Evolutionary conservation across 2,888 invertebrate genomes (phyloP), one percentile per base, ranked within the genome.

Genomic region (Lampropteryx suffumata): DNA sequence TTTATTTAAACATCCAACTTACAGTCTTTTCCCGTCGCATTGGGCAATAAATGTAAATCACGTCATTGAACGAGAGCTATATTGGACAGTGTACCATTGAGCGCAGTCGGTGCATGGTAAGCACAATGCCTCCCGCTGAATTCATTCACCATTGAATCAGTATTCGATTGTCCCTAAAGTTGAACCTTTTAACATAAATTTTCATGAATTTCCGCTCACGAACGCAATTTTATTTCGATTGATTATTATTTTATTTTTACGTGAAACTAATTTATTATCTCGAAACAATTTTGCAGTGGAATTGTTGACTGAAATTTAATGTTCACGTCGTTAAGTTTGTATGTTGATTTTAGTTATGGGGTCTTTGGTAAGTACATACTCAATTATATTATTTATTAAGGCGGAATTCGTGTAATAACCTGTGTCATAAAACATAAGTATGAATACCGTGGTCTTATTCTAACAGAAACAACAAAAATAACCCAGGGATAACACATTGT

Each of bases 21-120:
- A 75, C 73, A 72, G 69, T 69, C 73, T 73, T 76, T 76, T 66
- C 52, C 64, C 63, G 64, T 52, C 37, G 69, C 59, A 69, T 54
- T 37, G 69, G 59, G 69, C 74, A 71, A 80, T 83, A 80, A 84
- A 82, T 82, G 82, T 84, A 82, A 84, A 84, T 84, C 80, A 82
- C 78, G 76, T 73, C 72, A 80, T 81, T 79, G 79, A 37, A 36
- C 34, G 27, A 76, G 75, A 77, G 76, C 76, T 79, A 73, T 71
- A 80, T 77, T 76, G 76, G 70, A 72, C 73, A 71, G 72, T 67
- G 67, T 62, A 62, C 73, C 70, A 80, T 80, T 78, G 75, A 79
- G 70, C 73, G 75, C 78, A 79, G 71, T 79, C 62, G 78, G 78
- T 75, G 79, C 81, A 79, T 71, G 75, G 79, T 74, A 74, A 78